Percentiles rank a stretch among this genome's conserved stretches.
Conservation (phyloP, 1,140 invertebrate species). For the Bombus waltoni region DNA sequence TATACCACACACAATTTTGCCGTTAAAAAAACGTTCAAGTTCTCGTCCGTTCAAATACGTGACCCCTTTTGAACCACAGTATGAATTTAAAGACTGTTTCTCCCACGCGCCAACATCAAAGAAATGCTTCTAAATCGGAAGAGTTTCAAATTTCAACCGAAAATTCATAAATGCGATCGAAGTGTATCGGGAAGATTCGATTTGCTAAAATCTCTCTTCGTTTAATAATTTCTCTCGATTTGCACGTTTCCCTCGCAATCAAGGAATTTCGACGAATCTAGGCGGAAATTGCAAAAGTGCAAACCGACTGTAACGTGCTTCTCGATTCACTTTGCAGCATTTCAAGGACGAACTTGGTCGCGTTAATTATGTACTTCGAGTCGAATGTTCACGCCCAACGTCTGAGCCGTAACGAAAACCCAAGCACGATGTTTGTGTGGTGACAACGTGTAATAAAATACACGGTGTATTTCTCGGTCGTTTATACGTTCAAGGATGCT, state of each 20-base stretch:
- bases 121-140: not conserved
- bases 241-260: not conserved
- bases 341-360: conserved; percentile 23
- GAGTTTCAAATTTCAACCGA: not conserved
- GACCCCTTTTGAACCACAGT: no score
- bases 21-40: no score
- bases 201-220: not conserved
- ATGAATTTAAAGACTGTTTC: no score
- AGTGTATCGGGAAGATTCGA: not conserved
- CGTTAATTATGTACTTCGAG: not conserved
- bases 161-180: not conserved
- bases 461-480: not conserved
- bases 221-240: conserved; percentile 21
- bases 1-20: no score
- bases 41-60: no score
- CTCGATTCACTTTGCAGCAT: conserved; percentile 1
- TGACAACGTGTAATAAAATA: not conserved
- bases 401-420: conserved; percentile 7
- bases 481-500: conserved; percentile 28
- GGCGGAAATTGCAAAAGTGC: not conserved
- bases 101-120: not conserved
- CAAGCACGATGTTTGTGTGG: not conserved
- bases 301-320: not conserved
- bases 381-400: not conserved
- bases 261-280: not conserved